A percentile compares a stretch with the other conserved stretches of the same genome.
Evolutionary conservation across 1,140 invertebrate species (phyloP).

Genomic region (Zaprionus lachaisei): DNA sequence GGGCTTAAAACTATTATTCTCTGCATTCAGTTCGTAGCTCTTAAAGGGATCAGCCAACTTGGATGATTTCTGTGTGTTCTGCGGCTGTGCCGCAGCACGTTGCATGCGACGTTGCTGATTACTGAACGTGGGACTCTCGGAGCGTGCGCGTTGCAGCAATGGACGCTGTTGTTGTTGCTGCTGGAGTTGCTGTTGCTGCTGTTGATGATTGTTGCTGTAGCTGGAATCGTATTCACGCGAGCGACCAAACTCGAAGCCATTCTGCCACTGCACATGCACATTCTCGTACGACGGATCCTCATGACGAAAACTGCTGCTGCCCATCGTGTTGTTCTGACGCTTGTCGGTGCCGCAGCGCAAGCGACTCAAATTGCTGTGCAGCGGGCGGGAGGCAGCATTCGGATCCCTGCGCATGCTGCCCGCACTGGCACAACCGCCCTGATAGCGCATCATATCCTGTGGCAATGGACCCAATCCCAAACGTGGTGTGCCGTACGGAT

Average conservation of each 20-base stretch:
- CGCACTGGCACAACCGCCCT: constrained; percentile 55
- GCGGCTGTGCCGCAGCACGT: constrained; percentile 56
- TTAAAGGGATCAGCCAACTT: constrained; percentile 73
- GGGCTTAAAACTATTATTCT: constrained; percentile 82
- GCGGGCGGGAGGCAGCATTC: constrained; percentile 48
- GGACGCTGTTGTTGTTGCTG: constrained; percentile 55
- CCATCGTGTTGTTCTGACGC: constrained; percentile 18
- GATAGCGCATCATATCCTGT: constrained; percentile 80
- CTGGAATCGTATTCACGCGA: constrained; percentile 73
- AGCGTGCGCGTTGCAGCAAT: constrained; percentile 71
- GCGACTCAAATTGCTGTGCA: constrained; percentile 77
- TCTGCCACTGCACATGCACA: constrained; percentile 83
- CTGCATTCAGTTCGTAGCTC: constrained; percentile 76
- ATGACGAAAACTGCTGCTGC: constrained; percentile 55
- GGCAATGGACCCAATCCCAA: constrained; percentile 58
- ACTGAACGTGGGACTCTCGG: constrained; percentile 80
- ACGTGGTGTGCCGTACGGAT: constrained; percentile 77
- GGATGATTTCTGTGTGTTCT: constrained; percentile 35
- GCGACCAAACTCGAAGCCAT: constrained; percentile 81
- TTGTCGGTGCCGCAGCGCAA: constrained; percentile 47
- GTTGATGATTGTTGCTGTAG: constrained; percentile 38
- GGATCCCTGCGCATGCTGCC: constrained; percentile 52
- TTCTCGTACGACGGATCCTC: constrained; percentile 84
- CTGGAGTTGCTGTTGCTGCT: constrained; percentile 29
- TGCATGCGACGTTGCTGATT: constrained; percentile 74